Evolutionary conservation across 2,888 invertebrate species (phyloP), one percentile per base, ranked within the genome.

Genomic region (Priocnemis perturbator): DNA sequence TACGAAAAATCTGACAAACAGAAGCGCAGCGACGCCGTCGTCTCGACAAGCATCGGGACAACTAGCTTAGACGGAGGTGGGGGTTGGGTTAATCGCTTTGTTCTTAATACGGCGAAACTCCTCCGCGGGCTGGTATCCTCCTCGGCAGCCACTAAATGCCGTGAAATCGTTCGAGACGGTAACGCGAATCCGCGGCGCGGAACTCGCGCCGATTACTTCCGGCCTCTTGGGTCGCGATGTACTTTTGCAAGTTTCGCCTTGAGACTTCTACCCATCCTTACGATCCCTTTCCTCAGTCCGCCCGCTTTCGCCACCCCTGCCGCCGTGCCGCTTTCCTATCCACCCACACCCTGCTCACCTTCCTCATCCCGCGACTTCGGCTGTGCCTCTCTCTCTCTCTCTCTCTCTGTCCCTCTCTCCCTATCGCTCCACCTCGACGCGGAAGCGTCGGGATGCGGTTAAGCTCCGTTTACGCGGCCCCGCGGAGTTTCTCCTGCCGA

Each of bases 191-290:
- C 73, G 76, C 67, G 60, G 72, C 74, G 74, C 71, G 72, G 82
- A 86, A 82, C 83, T 85, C 82, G 78, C 82, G 79, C 73, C 83
- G 83, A 88, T 88, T 88, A 88, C 82, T 88, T 88, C 87, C 88
- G 87, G 85, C 85, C 84, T 87, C 85, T 86, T 87, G 87, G 85
- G 84, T 81, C 82, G 83, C 86, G 87, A 86, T 87, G 87, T 88
- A 87, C 88, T 87, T 88, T 87, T 87, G 81, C 85, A 85, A 86
- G 85, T 85, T 86, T 84, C 84, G 77, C 79, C 77, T 75, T 67
- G 76, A 79, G 81, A 83, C 79, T 79, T 74, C 74, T 64, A 67
- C 71, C 59, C 59, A 66, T 66, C 70, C 67, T 68, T 66, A 55
- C 48, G 44, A 67, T 62, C 55, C 61, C 55, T 58, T 56, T 48